These are phyloP conservation scores for Nephrotoma flavescens DNA, from an alignment of 2,888 invertebrate species.

Conservation along the genomic window DNA sequence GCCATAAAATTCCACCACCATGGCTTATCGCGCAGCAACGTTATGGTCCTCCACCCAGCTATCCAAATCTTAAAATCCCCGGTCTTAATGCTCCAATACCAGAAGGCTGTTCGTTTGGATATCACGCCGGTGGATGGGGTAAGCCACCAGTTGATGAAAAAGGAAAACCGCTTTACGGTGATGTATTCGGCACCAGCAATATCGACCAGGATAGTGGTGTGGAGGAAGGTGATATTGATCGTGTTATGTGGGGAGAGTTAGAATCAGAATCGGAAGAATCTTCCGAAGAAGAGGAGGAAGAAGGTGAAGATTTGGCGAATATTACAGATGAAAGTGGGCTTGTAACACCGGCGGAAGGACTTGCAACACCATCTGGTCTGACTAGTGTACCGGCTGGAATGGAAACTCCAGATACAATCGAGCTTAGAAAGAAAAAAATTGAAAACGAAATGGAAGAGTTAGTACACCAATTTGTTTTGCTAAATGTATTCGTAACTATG, in stretches of 20 bases:
- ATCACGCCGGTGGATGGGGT: conserved; percentile 99
- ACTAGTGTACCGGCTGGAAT: conserved; percentile 84
- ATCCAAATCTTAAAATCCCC: conserved; percentile 95
- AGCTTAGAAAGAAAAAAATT: conserved; percentile 90
- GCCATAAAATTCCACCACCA: conserved; percentile 81
- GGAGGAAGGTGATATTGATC: conserved; percentile 80
- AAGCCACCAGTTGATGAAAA: conserved; percentile 98
- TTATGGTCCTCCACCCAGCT: conserved; percentile 97
- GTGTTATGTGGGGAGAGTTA: conserved; percentile 92
- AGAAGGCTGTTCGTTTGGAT: conserved; percentile 93
- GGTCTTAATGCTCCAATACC: conserved; percentile 98
- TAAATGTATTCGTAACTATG: not conserved
- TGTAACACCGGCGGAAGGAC: conserved; percentile 84
- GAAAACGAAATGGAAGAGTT: conserved; percentile 93
- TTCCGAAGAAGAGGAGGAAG: conserved; percentile 51
- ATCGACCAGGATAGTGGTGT: conserved; percentile 52
- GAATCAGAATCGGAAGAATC: conserved; percentile 65
- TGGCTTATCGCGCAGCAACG: conserved; percentile 58
- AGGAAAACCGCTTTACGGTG: conserved; percentile 95
- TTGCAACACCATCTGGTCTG: conserved; percentile 90
- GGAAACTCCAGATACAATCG: conserved; percentile 98
- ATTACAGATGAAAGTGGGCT: conserved; percentile 63
- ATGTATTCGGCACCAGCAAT: conserved; percentile 84
- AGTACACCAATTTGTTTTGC: conserved; percentile 16
- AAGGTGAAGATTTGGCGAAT: conserved; percentile 38